Percentiles rank a stretch among this genome's conserved stretches.
These are phyloP conservation scores for Pollenia angustigena DNA, from an alignment of 2,888 invertebrate species.

Conservation along the genomic window DNA sequence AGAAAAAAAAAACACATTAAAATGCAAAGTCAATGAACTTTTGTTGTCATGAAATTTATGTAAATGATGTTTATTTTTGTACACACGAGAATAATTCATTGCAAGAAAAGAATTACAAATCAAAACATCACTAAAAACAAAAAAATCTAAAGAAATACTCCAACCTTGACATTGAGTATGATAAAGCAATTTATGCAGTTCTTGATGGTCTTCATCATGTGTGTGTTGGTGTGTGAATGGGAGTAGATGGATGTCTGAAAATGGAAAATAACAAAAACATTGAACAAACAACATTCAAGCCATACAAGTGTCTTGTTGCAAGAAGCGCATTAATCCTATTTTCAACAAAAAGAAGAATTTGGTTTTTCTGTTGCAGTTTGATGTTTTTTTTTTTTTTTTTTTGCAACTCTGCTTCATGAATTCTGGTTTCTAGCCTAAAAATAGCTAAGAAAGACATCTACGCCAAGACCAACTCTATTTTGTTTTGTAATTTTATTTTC, in stretches of 20 bases:
- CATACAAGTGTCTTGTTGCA: constrained; percentile 11
- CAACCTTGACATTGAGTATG: constrained; percentile 57
- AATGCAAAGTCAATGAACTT: constrained; percentile 35
- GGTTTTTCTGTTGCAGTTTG: constrained; percentile 16
- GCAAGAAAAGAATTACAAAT: background rate
- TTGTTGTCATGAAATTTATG: constrained; percentile 26
- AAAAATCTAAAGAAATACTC: constrained; percentile 8
- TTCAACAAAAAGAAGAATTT: constrained; percentile 8
- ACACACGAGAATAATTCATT: constrained; percentile 3
- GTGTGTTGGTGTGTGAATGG: background rate
- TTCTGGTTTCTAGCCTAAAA: constrained; percentile 54
- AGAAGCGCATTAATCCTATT: constrained; percentile 6
- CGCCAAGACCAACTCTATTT: background rate
- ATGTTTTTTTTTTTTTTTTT: background rate
- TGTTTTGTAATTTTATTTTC: constrained; percentile 1
- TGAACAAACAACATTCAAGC: constrained; percentile 1
- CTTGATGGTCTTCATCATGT: background rate
- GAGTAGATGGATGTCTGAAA: too few relatives aligned
- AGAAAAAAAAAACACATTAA: background rate
- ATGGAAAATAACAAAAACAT: background rate
- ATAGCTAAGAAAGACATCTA: constrained; percentile 24
- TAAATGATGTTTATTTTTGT: constrained; percentile 20
- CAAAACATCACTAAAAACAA: background rate
- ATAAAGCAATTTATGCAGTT: background rate
- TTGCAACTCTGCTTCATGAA: background rate